Evolutionary conservation across 2,888 invertebrate species (phyloP), one percentile per base, ranked within the genome.

Genomic region (Cheilosia vulpina): DNA sequence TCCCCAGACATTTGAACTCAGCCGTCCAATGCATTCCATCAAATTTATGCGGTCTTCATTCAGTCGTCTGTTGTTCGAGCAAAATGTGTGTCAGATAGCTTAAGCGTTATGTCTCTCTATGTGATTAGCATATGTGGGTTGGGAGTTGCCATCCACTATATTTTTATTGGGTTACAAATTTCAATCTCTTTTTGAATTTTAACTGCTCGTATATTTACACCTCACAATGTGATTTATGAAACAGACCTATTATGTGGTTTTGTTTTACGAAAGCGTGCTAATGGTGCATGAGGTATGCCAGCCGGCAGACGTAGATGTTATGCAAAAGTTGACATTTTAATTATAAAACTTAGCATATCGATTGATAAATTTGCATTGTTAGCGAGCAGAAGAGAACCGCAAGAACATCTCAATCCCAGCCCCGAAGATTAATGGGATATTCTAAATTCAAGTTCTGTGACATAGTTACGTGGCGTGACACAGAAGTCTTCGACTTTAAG

Each of bases 71-170:
- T 21, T 19, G 11, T 45, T 45, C 45, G 17, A n/a, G n/a, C 31
- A 47, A 38, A 75, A 75, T 75, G 65, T 66, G 57, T 65, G 65
- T 58, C 75, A 75, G 57, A 65, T 57, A 34, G 63, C 52, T 43
- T 41, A 53, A 72, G 27, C 60, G 62, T 17, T 27, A 17, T 62
- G 43, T 72, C 72, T 21, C 63, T 15, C 63, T 19, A 19, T 43
- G 38, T 19, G 38, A 75, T 65, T 66, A 75, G 41, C 75, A 75
- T 75, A 66, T 27, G 27, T 27, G 27, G 6, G 15, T 5, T 0
- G 55, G 55, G 31, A n/a, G 31, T 9, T 31, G 55, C 9, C 55
- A 58, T 58, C 38, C 1, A 27, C 27, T 5, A 19, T 13, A 58
- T 19, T 9, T 9, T 17, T 38, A 34, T 38, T 2, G 11, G 4